Base-by-base conservation (phyloP, 2,888 invertebrate genomes). In the Leptinotarsa haldemani region DNA sequence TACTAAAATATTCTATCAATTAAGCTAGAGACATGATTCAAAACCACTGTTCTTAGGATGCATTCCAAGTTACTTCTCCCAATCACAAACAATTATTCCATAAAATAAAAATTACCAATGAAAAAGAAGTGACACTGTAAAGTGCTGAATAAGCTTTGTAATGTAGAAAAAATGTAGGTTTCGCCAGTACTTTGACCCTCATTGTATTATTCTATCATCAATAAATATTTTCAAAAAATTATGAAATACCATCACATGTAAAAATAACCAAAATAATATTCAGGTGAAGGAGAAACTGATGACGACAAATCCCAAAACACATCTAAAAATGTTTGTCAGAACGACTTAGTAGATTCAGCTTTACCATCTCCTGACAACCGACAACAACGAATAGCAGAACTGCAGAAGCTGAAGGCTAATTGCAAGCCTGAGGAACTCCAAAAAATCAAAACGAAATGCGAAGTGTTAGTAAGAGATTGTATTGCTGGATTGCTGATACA, bases 361-460 rank as follows among this genome's bases (percentile, higher is more conserved):
- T 85, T 93, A 67, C 93, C 94, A 4, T 90, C 92, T 0, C 87
- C 89, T n/a, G 91, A 92, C 85, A 91, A 92, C 79, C 90, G 92
- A 68, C 92, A 93, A 83, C 90, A 91, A 84, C 89, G 92, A 79
- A 90, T 93, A 65, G 90, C 91, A 16, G 93, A 94, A 83, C 84
- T 94, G 79, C 93, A 94, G 83, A 92, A 91, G 89, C 90, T 89
- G 83, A 94, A 91, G 85, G 94, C 94, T 15, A 94, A 94, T 78
- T 95, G 95, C 85, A 94, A 94, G 83, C 93, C 94, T 0, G 93
- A 94, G 76, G 92, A 94, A 79, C 88, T 95, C 74, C 93, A 93
- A 83, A 93, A 92, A 80, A 89, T 95, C 72, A 95, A 87, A 82
- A 87, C 86, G 1, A 86, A 86, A 78, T 88, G 88, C 73, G 87